Conservation (phyloP, 2,797 vertebrate genomes). For the Catharus ustulatus region DNA sequence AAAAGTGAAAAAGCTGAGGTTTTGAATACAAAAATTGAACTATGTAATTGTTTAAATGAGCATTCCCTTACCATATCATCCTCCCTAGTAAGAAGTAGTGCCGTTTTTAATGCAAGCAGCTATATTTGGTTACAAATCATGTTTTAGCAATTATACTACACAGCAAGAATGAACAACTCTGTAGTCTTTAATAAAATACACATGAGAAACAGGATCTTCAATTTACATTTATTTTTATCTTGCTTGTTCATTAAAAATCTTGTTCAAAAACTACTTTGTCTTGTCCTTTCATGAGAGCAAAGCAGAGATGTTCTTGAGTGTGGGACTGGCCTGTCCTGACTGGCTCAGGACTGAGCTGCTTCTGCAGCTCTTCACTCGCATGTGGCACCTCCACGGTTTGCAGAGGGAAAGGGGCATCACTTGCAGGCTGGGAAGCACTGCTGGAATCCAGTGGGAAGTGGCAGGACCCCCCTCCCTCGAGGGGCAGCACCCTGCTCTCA, state of each 20-base stretch:
- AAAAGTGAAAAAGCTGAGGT: background rate
- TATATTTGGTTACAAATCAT: slow-evolving; percentile 71
- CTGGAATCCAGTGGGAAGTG: background rate
- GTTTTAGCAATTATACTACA: slow-evolving; percentile 68
- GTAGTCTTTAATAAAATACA: slow-evolving; percentile 64
- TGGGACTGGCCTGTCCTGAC: background rate
- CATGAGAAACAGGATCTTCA: slow-evolving; percentile 63
- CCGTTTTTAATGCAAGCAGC: slow-evolving; percentile 46
- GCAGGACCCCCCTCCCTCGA: background rate
- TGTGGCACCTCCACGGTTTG: accelerated
- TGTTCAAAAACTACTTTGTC: slow-evolving; percentile 10
- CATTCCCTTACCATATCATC: slow-evolving; percentile 48
- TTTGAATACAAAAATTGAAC: slow-evolving; percentile 4
- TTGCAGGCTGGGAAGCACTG: background rate
- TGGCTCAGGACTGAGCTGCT: background rate
- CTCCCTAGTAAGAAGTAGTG: slow-evolving; percentile 27
- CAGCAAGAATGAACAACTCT: slow-evolving; percentile 66
- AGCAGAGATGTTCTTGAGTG: accelerated
- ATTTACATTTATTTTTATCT: slow-evolving; percentile 70
- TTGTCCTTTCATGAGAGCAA: background rate
- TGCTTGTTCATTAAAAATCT: background rate
- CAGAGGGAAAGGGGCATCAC: background rate
- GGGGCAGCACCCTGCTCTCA: background rate
- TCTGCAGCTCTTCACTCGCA: background rate
- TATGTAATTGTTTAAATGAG: slow-evolving; percentile 46